Base-by-base conservation (phyloP, 92 coral and sea anemone genomes). In the Paragorgia papillata region DNA sequence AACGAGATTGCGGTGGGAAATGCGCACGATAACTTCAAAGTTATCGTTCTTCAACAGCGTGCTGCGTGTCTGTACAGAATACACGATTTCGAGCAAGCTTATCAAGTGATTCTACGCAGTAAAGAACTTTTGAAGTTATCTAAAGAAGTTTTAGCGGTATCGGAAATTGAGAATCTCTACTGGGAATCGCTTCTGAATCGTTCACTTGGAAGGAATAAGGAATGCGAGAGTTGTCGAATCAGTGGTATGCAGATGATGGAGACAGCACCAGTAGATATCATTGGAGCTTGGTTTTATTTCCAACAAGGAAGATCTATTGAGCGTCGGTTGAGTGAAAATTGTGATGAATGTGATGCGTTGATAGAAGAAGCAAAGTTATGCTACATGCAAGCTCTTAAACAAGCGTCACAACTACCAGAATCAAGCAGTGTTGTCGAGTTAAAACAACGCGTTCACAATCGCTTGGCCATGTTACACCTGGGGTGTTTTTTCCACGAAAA, bases 31-130 rank as follows among this genome's bases (percentile, higher is more conserved):
- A 35, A 49, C 40, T 22, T 66, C 10, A 43, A 43, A 2, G 73
- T 28, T 1, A 66, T 66, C 32, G 73, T 43, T 18, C 49, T 22
- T 9, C 73, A 66, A 24, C 73, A 66, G 25, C 7, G 33, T 10
- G 73, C 73, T 1, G 73, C 73, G 56, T 66, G 73, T 33, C 7
- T 7, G 3, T 66, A 66, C 73, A 35, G 73, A 66, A 54, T n/a
- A 66, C 27, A 40, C 30, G 13, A 35, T 43, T 66, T 66, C 40
- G 4, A 35, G 15, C 53, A 66, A 28, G 73, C 73, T 13, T 28
- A 40, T 30, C 53, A 44, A 8, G 22, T 40, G 30, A 53, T 66
- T 40, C 30, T 20, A 19, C 44, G 19, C 12, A 66, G 73, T 19
- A 66, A 40, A 66, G 40, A 49, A 35, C 73, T 66, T 7, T 43